Evolutionary conservation across 2,113 vertebrate species (phyloP).

Genomic region (Capreolus pygargus): DNA sequence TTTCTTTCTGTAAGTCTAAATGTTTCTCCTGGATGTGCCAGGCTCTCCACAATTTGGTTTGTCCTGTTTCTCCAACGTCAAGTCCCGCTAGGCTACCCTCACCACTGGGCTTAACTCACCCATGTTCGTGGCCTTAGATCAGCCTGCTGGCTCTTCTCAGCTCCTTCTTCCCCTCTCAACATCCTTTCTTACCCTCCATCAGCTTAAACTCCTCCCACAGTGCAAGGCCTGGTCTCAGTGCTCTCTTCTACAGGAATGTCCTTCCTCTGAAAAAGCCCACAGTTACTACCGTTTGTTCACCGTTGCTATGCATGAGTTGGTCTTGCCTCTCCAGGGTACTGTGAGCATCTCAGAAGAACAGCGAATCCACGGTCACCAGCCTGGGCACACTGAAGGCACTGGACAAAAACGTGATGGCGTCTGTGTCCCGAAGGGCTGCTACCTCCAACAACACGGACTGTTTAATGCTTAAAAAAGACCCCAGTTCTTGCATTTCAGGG

Average conservation of each 20-base stretch:
- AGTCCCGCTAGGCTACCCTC: neutral
- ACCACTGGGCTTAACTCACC: neutral
- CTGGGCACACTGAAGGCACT: neutral
- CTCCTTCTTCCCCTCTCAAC: neutral
- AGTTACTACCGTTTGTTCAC: neutral
- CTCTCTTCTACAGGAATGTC: neutral
- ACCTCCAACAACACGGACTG: neutral
- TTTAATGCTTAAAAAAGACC: neutral
- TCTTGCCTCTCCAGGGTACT: neutral
- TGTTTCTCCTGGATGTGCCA: neutral
- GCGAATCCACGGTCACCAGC: neutral
- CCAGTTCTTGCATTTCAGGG: neutral
- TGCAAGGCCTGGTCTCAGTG: neutral
- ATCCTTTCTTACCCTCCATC: neutral
- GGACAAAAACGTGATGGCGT: neutral
- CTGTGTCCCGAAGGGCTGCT: neutral
- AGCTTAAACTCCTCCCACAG: neutral
- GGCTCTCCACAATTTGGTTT: neutral
- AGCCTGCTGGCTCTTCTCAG: neutral
- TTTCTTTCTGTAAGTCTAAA: neutral
- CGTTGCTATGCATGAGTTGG: neutral
- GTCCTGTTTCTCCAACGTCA: neutral
- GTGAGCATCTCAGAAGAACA: neutral
- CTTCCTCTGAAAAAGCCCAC: neutral
- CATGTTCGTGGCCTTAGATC: neutral